phyloP scores from a whole-genome alignment of 2,113 vertebrate species.

The Cryptotis parvus region DNA sequence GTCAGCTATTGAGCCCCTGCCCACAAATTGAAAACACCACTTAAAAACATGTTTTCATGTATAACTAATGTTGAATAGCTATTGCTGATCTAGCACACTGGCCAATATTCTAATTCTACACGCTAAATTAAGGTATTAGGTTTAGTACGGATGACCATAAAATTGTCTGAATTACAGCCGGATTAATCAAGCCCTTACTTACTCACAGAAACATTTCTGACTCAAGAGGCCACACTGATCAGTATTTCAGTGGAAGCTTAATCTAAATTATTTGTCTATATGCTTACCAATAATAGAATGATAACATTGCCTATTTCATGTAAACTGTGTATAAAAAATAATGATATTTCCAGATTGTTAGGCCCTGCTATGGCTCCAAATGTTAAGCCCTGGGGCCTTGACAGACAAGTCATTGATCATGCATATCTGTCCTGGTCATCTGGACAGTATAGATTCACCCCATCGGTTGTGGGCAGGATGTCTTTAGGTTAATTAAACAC shows the following conservation, averaged over 20 bases:
- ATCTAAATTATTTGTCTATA: constrained; percentile 29
- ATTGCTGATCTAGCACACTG: constrained; percentile 24
- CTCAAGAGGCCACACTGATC: neutral
- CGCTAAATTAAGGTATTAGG: neutral
- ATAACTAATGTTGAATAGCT: constrained; percentile 39
- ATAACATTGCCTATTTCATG: neutral
- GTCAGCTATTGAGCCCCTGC: constrained; percentile 38
- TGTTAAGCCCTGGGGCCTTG: no score
- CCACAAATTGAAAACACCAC: constrained; percentile 57
- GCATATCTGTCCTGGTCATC: no score
- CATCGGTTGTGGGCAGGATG: no score
- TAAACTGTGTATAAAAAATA: constrained; percentile 2
- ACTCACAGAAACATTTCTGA: constrained; percentile 35
- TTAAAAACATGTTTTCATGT: neutral
- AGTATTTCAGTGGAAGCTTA: neutral
- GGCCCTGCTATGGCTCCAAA: no score
- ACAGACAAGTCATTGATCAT: no score
- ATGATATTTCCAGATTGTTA: no score
- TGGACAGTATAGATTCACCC: no score
- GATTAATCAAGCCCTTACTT: neutral
- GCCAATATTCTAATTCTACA: neutral
- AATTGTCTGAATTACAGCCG: neutral
- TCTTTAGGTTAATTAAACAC: no score
- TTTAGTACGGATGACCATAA: neutral
- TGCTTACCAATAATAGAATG: constrained; percentile 28